Evolutionary conservation across 2,888 invertebrate genomes (phyloP).

Genomic region (Meiosimyza decipiens): DNA sequence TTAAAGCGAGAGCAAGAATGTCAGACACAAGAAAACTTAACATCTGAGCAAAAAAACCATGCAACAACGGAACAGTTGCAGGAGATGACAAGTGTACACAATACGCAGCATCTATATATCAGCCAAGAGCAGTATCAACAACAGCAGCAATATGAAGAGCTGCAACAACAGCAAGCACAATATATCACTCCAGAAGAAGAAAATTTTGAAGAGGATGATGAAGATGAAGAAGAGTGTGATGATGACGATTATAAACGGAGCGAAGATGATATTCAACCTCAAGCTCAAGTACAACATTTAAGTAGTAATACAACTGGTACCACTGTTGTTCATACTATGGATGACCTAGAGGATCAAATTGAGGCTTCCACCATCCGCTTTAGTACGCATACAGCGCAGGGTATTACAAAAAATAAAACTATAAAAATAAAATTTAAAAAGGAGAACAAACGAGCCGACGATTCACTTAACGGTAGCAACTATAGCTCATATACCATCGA

Average conservation of each 20-base stretch:
- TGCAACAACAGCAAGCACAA: conserved; percentile 41
- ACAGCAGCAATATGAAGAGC: conserved; percentile 34
- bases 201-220: conserved; percentile 45
- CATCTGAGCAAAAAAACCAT: conserved; percentile 9
- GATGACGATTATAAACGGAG: conserved; percentile 39
- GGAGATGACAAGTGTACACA: conserved; percentile 36
- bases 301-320: conserved; percentile 2
- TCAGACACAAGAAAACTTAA: not conserved
- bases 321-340: conserved; percentile 32
- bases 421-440: conserved; percentile 66
- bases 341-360: conserved; percentile 60
- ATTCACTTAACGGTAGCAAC: conserved; percentile 57
- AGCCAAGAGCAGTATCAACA: conserved; percentile 33
- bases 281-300: conserved; percentile 25
- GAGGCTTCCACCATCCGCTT: conserved; percentile 63
- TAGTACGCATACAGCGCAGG: conserved; percentile 59
- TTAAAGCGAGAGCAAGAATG: conserved; percentile 28
- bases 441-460: conserved; percentile 44
- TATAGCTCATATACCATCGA: conserved; percentile 63
- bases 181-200: conserved; percentile 39
- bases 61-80: conserved; percentile 41
- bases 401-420: conserved; percentile 61
- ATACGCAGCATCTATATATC: conserved; percentile 29
- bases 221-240: conserved; percentile 45
- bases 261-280: conserved; percentile 25